Conservation (phyloP, 2,797 vertebrate genomes). For the Halcyon chelicuti region DNA sequence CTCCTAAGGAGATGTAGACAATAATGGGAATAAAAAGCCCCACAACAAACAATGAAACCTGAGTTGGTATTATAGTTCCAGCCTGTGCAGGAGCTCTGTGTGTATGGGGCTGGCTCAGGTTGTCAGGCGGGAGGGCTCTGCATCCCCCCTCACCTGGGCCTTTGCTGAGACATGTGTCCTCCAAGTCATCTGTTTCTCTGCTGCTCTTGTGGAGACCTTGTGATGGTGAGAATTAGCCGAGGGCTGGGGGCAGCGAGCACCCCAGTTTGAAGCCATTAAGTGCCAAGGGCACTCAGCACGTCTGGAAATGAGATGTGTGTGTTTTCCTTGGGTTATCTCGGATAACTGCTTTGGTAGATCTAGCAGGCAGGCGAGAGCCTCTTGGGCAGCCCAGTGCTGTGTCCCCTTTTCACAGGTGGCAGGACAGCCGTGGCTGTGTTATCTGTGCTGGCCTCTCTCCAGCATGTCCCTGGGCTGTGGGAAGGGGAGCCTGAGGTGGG, state of each 20-base stretch:
- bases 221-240: not conserved
- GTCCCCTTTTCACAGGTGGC: not conserved
- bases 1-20: not conserved
- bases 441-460: too few relatives aligned
- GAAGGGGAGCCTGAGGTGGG: not conserved
- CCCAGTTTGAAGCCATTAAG: not conserved
- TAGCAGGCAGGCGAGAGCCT: not conserved
- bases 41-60: not conserved
- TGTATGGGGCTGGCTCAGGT: not conserved
- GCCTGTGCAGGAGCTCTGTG: not conserved
- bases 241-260: not conserved
- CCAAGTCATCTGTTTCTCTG: not conserved
- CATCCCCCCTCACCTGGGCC: not conserved
- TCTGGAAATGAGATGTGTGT: not conserved
- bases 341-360: not conserved
- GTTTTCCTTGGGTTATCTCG: not conserved
- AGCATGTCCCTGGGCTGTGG: accelerated
- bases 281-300: not conserved
- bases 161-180: not conserved
- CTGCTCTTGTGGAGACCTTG: not conserved
- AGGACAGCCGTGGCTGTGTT: not conserved
- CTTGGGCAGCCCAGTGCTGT: not conserved
- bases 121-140: not conserved
- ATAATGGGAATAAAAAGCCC: not conserved
- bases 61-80: not conserved